Base-by-base conservation (phyloP, 2,797 vertebrate genomes). In the Microhierax caerulescens region DNA sequence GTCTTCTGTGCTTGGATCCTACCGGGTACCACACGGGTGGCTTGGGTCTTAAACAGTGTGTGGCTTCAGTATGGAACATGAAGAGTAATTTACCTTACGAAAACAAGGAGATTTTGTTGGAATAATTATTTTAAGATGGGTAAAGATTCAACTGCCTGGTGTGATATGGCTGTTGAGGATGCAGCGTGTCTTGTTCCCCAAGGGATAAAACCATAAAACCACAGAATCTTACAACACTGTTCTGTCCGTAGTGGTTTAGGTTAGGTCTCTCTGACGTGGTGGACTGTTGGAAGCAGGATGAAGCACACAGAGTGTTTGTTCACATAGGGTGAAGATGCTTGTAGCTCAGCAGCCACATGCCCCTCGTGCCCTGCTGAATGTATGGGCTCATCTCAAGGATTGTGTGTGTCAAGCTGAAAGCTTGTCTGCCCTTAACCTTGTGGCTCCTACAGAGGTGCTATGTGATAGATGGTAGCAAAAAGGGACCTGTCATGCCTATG, bases 361-460 rank as follows among this genome's bases (percentile, higher is more conserved):
- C 23, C 14, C n/a, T 82, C 1, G 1, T 56, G 51, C 86, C 63
- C 87, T 91, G 87, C 60, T 48, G 68, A 91, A 63, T 69, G 30
- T 67, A 70, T 30, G 47, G 54, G 19, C 30, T 81, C 25, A 30
- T 70, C 60, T 84, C 36, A 50, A 65, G 47, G n/a, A n/a, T 63
- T 37, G 25, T 17, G 47, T 39, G 30, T 70, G 51, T 88, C 60
- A 48, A 34, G n/a, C 48, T 56, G 69, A 28, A 16, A 17, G 15
- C 4, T 19, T 51, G 76, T 54, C 45, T 86, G 59, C 47, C 59
- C 67, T 92, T 89, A 92, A 69, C 88, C 67, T 37, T 73, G 51
- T 82, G 81, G 51, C 86, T 93, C 87, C 92, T 85, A 36, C 43
- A 56, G 74, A 92, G 70, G 80, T 94, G 93, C 70, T n/a, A 16